Evolutionary conservation across 2,888 invertebrate species (phyloP).

Genomic region (Scaptodrosophila latifasciaeformis): DNA sequence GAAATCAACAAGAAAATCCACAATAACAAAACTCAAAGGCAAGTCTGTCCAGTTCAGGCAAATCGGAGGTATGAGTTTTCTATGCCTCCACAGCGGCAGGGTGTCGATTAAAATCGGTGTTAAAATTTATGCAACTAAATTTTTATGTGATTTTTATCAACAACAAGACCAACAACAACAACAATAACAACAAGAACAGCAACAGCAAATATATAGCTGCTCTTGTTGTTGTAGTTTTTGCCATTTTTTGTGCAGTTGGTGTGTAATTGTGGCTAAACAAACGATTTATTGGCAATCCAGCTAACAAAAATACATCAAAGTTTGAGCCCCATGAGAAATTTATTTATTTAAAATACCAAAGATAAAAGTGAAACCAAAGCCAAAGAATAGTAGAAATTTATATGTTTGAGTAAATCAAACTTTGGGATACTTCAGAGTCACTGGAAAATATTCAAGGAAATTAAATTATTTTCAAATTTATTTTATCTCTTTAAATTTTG

Average conservation of each 20-base stretch:
- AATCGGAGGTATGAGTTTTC: constrained; percentile 63
- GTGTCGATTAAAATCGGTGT: constrained; percentile 65
- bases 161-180: constrained; percentile 20
- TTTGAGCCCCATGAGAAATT: no score
- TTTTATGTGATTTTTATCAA: constrained; percentile 62
- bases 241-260: constrained; percentile 6
- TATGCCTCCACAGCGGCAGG: constrained; percentile 43
- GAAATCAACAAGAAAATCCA: no score
- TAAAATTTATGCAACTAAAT: constrained; percentile 67
- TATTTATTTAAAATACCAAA: no score
- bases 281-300: constrained; percentile 49
- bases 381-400: no score
- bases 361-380: no score
- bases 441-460: constrained; percentile 6
- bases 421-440: no score
- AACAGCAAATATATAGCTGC: no score
- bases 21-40: no score
- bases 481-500: not conserved
- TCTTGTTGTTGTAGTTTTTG: constrained; percentile 26
- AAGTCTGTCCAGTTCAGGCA: no score
- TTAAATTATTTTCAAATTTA: not conserved
- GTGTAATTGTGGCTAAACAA: constrained; percentile 54
- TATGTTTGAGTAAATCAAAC: no score
- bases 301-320: not conserved
- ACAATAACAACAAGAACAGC: no score